A percentile compares a stretch with the other conserved stretches of the same genome.
phyloP scores from a whole-genome alignment of 2,113 vertebrate genomes.

The Sorex araneus region DNA sequence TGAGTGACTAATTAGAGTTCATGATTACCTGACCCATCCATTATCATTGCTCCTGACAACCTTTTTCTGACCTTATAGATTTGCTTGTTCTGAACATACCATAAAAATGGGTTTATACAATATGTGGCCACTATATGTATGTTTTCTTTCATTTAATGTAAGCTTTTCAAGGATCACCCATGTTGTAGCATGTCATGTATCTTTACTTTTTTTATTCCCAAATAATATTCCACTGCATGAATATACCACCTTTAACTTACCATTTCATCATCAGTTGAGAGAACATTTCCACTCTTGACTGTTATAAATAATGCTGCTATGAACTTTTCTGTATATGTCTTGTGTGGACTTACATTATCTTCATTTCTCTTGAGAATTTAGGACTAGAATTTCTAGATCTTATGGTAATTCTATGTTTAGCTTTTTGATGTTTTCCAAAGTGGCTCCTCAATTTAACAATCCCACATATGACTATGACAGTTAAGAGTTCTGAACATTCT shows the following conservation, averaged over 20 bases:
- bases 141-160: conserved; percentile 17
- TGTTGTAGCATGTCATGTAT: not conserved
- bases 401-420: not conserved
- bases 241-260: not conserved
- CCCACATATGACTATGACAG: not conserved
- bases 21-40: too few relatives aligned
- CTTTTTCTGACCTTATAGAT: not conserved
- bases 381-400: not conserved
- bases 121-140: not conserved
- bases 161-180: not conserved
- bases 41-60: not conserved
- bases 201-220: not conserved
- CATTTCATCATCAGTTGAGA: too few relatives aligned
- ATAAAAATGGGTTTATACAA: not conserved
- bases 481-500: not conserved
- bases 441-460: not conserved
- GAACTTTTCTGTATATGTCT: not conserved
- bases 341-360: not conserved
- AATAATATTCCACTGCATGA: not conserved
- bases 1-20: too few relatives aligned
- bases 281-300: not conserved
- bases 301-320: not conserved
- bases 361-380: not conserved
- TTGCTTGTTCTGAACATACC: not conserved
- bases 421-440: not conserved